Base-by-base conservation (phyloP, 2,888 invertebrate genomes). In the Malthinus flaveolus region DNA sequence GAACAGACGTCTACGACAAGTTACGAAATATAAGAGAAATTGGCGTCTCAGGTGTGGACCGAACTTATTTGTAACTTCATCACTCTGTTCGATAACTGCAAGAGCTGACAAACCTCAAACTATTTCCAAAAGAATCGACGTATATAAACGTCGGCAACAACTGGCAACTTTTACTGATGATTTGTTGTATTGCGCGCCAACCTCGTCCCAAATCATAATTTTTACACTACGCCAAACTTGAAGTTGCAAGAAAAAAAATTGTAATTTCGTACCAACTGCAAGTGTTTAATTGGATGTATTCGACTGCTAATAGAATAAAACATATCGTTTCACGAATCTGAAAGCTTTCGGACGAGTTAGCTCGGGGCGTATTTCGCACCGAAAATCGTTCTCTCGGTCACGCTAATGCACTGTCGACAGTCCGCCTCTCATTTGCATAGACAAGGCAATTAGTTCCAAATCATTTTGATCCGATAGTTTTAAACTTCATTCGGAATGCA, bases 401-500 rank as follows among this genome's bases (percentile, higher is more conserved):
- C 64, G 54, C 59, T 64, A 64, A 64, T 64, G 64, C 57, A 56
- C 57, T 59, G 61, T 62, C 61, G 64, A 60, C 62, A 58, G 61
- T 50, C 64, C 63, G 61, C 64, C 66, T 66, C 60, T 64, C 65
- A 68, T 68, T 69, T 69, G 66, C 68, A 68, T 68, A 66, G 69
- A 68, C 68, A 69, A 65, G 61, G 67, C 69, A 68, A 69, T 68
- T 69, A 69, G 68, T 59, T 63, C 58, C 49, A 57, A 68, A 66
- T 66, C 63, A 64, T 66, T 68, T 61, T 68, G 67, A 68, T 62
- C 62, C 59, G 66, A 66, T 69, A 68, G 69, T 67, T 68, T 67
- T 67, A 63, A 62, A 63, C 66, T 67, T 63, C 63, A 63, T 65
- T 62, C 56, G 58, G 57, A 55, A 65, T 66, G 68, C 64, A 66